Evolutionary conservation across 2,888 invertebrate species (phyloP).

Genomic region (Chrysopilus asiliformis): DNA sequence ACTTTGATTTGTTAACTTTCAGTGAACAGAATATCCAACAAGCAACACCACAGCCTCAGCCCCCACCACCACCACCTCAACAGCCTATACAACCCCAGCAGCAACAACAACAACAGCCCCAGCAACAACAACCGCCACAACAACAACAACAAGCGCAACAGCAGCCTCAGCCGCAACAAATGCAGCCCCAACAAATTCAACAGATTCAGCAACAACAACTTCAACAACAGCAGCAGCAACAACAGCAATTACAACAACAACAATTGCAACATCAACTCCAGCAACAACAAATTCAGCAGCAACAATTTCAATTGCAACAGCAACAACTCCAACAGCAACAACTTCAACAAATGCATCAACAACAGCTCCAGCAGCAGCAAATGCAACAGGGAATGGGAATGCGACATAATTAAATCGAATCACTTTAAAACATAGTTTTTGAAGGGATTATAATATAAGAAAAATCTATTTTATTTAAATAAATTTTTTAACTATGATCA

Average conservation of each 20-base stretch:
- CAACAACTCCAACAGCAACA: constrained; percentile 15
- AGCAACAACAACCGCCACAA: too few species aligned
- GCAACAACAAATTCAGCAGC: constrained; percentile 22
- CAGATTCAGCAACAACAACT: constrained; percentile 10
- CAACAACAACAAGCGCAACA: constrained; percentile 14
- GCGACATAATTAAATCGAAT: constrained; percentile 35
- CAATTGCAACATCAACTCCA: constrained; percentile 21
- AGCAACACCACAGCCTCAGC: constrained; percentile 17
- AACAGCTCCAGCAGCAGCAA: constrained; percentile 12
- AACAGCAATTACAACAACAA: constrained; percentile 27
- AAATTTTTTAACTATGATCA: too few species aligned
- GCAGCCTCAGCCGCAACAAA: constrained; percentile 12
- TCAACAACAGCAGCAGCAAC: constrained; percentile 23
- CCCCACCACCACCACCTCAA: constrained; percentile 12
- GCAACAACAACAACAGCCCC: constrained; percentile 7
- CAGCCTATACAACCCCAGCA: constrained; percentile 10
- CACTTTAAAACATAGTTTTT: too few species aligned
- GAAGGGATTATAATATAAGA: too few species aligned
- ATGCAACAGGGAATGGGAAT: constrained; percentile 5
- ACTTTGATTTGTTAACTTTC: too few species aligned
- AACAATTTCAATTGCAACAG: constrained; percentile 17
- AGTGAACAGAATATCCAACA: constrained; percentile 18
- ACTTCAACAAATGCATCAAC: constrained; percentile 5
- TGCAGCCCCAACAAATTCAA: constrained; percentile 8
- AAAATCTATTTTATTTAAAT: too few species aligned